Conservation (phyloP, 2,113 vertebrate genomes). For the Myotis yumanensis region DNA sequence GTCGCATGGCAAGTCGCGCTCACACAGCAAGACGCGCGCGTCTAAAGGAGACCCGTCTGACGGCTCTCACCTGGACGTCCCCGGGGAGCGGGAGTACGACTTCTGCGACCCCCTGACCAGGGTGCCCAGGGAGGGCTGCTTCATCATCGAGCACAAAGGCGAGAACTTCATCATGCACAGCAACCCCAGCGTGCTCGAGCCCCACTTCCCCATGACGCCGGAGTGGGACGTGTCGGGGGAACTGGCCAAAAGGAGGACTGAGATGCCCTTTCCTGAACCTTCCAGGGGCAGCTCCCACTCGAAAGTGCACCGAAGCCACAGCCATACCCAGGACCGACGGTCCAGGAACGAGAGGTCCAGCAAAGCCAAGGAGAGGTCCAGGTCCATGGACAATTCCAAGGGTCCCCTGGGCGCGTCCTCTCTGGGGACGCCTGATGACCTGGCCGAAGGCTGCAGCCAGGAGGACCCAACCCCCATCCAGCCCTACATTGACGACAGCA, state of each 20-base stretch:
- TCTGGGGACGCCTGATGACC: conserved; percentile 92
- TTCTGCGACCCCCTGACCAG: conserved; percentile 91
- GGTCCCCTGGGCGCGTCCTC: conserved; percentile 90
- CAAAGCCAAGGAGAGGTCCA: conserved; percentile 98
- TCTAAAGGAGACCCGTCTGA: conserved; percentile 95
- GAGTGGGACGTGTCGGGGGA: conserved; percentile 99
- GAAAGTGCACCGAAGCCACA: conserved; percentile 98
- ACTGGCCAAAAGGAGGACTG: conserved; percentile 95
- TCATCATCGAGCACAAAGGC: conserved; percentile 93
- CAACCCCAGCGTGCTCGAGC: conserved; percentile 93
- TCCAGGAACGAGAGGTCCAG: conserved; percentile 94
- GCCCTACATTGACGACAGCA: conserved; percentile 94
- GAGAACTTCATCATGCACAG: conserved; percentile 96
- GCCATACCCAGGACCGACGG: conserved; percentile 97
- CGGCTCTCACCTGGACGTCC: conserved; percentile 91
- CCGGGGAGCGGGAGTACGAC: conserved; percentile 92
- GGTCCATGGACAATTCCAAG: conserved; percentile 99
- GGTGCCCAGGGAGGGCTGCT: conserved; percentile 92
- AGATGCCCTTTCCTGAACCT: conserved; percentile 98
- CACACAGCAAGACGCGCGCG: conserved; percentile 94
- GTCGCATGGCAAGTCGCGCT: conserved; percentile 93
- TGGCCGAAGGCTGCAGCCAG: conserved; percentile 89
- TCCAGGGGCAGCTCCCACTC: conserved; percentile 94
- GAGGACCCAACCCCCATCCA: conserved; percentile 91
- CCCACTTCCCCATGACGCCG: conserved; percentile 96